phyloP scores from a whole-genome alignment of 1,140 invertebrate genomes.

The Anoplolepis gracilipes region DNA sequence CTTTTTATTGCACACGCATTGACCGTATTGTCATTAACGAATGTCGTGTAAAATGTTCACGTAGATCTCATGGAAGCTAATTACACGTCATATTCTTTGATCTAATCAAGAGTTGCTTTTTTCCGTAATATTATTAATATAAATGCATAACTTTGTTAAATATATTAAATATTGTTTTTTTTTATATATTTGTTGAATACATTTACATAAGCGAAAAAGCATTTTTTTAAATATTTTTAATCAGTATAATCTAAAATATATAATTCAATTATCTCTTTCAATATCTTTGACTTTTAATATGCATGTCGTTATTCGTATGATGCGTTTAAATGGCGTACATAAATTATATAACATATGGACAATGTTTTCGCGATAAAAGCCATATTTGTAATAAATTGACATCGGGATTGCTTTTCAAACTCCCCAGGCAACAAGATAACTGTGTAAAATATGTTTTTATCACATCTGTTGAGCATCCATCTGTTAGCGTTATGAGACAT shows the following conservation, averaged over 20 bases:
- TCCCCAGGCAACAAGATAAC: background rate
- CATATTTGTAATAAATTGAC: background rate
- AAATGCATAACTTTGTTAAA: background rate
- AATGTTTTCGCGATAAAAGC: background rate
- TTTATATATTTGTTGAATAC: background rate
- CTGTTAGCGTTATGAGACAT: background rate
- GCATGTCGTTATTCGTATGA: background rate
- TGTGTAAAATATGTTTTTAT: background rate
- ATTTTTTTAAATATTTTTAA: background rate
- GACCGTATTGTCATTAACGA: background rate
- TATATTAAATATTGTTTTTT: background rate
- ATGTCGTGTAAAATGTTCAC: background rate
- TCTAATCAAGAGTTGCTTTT: background rate
- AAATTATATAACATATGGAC: too few relatives aligned
- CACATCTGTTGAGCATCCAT: slow-evolving; percentile 6
- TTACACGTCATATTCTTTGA: background rate
- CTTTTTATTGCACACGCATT: slow-evolving; percentile 2
- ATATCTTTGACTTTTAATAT: background rate
- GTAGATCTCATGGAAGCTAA: background rate
- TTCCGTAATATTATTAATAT: background rate
- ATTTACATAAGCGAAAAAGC: background rate
- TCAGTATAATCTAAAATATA: background rate
- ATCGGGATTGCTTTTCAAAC: slow-evolving; percentile 5
- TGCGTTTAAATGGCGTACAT: background rate
- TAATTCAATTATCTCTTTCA: background rate